Percentiles rank a stretch among this genome's conserved stretches.
phyloP scores from a whole-genome alignment of 2,797 vertebrate species.

The Brachyrhaphis roseni region DNA sequence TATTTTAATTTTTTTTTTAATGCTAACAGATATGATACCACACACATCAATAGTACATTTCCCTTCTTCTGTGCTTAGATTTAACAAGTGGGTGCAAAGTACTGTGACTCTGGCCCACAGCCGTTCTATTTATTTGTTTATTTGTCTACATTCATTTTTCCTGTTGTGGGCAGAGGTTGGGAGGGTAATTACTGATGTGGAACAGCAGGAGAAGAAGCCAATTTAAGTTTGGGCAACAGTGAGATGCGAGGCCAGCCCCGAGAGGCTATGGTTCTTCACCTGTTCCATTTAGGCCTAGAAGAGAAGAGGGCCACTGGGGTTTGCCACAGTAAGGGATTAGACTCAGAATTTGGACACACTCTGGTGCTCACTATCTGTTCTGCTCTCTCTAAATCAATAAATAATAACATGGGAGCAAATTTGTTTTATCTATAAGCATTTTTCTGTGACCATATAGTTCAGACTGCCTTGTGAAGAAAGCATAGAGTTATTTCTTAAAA shows the following conservation, averaged over 20 bases:
- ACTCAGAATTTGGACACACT: constrained; percentile 63
- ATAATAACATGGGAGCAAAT: constrained; percentile 55
- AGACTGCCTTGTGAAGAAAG: constrained; percentile 34
- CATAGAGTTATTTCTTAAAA: constrained; percentile 13
- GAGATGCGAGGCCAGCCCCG: constrained; percentile 66
- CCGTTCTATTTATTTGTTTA: constrained; percentile 66
- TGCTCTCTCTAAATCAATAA: constrained; percentile 63
- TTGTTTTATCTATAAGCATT: constrained; percentile 42
- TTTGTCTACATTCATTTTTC: constrained; percentile 67
- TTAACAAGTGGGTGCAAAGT: constrained; percentile 54
- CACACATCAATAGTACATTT: constrained; percentile 13
- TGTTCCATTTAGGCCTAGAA: constrained; percentile 68
- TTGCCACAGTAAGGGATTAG: constrained; percentile 63
- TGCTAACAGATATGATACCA: constrained; percentile 15
- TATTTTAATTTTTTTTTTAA: not conserved
- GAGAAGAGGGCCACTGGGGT: constrained; percentile 55
- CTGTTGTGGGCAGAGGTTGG: constrained; percentile 43
- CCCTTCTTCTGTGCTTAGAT: constrained; percentile 26
- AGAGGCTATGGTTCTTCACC: constrained; percentile 63
- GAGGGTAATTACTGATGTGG: constrained; percentile 73
- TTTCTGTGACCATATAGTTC: constrained; percentile 40
- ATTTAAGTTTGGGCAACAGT: constrained; percentile 68
- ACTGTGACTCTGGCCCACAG: constrained; percentile 42
- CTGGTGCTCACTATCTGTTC: constrained; percentile 26
- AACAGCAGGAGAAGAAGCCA: constrained; percentile 71